Percentiles rank a stretch among this genome's conserved stretches.
phyloP scores from a whole-genome alignment of 2,888 invertebrate genomes.

The Callimorpha dominula region DNA sequence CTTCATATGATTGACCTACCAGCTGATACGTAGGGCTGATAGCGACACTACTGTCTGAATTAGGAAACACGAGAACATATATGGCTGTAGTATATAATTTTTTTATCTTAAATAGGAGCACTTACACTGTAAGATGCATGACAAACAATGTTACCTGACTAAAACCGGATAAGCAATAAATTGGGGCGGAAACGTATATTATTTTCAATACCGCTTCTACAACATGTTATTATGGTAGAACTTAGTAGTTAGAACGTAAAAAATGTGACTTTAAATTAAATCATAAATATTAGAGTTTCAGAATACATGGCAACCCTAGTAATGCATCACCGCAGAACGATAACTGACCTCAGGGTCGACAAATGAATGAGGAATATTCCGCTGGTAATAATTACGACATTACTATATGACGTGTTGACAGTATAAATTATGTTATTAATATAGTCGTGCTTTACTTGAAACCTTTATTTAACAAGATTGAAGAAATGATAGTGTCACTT shows the following conservation, averaged over 20 bases:
- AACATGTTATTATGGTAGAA: neutral
- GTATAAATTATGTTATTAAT: conserved; percentile 17
- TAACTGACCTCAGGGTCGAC: conserved; percentile 52
- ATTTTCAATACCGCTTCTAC: neutral
- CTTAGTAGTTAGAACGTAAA: neutral
- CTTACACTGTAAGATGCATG: neutral
- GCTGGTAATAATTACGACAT: conserved; percentile 51
- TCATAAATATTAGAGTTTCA: neutral
- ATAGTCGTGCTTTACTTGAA: conserved; percentile 1
- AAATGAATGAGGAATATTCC: conserved; percentile 57
- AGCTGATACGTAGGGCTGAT: conserved; percentile 48
- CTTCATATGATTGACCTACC: conserved; percentile 51
- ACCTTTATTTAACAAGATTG: neutral
- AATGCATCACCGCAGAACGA: conserved; percentile 37
- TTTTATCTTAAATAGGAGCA: neutral
- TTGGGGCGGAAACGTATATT: neutral
- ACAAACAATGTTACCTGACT: neutral
- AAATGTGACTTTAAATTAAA: neutral
- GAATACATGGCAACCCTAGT: conserved; percentile 40
- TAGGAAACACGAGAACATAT: neutral
- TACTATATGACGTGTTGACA: conserved; percentile 31
- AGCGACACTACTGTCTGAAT: neutral
- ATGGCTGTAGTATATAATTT: neutral
- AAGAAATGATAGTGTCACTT: neutral
- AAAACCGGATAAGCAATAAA: neutral